Evolutionary conservation across 2,113 vertebrate species (phyloP).

Genomic region (Ictalurus furcatus): DNA sequence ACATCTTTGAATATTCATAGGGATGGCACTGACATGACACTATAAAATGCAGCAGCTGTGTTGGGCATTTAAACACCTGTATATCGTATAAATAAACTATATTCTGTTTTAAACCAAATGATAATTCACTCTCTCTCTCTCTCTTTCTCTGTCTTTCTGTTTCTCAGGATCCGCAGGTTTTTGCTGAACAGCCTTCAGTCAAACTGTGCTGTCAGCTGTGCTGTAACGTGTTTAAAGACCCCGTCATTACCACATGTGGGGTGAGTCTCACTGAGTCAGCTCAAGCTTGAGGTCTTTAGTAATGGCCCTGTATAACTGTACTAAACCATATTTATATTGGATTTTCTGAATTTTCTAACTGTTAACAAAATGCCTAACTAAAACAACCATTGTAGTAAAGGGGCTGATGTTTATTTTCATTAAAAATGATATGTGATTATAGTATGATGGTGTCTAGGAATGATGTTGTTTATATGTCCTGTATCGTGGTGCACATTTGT

Average conservation of each 20-base stretch:
- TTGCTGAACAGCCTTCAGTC: conserved; percentile 94
- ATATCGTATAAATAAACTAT: background rate
- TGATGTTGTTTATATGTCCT: background rate
- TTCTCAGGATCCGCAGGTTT: conserved; percentile 89
- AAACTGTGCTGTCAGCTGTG: conserved; percentile 98
- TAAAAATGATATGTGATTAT: background rate
- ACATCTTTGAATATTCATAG: background rate
- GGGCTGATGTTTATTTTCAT: background rate
- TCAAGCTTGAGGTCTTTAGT: background rate
- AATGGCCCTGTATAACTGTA: background rate
- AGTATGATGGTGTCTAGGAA: background rate
- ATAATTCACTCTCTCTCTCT: background rate
- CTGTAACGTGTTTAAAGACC: conserved; percentile 95
- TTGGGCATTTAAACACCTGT: background rate
- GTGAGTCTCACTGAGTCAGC: conserved; percentile 70
- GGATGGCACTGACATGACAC: background rate
- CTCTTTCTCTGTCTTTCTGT: background rate
- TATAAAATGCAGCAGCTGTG: background rate
- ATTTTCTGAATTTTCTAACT: background rate
- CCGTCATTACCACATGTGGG: conserved; percentile 98
- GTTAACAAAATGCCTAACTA: background rate
- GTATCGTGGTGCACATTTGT: background rate
- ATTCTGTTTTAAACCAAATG: background rate
- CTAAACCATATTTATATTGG: background rate
- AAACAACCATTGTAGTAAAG: background rate